Conservation (phyloP, 2,888 invertebrate species). For the Desoria tigrina region DNA sequence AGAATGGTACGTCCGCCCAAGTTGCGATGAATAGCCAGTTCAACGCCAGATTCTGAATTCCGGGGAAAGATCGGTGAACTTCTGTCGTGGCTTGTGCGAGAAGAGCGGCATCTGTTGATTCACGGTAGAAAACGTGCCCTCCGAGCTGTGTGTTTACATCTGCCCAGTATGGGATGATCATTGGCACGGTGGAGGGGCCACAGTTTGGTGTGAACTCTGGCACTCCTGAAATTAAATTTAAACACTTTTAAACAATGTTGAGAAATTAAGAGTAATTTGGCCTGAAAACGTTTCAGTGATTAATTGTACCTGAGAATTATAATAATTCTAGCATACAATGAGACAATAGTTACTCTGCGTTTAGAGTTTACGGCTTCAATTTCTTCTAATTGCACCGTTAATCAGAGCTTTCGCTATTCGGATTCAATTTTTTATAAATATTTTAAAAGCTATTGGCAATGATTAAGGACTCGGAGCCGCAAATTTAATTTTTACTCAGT, state of each 20-base stretch:
- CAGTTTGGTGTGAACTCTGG: slow-evolving; percentile 22
- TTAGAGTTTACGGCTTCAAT: not conserved
- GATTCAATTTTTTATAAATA: too few species aligned
- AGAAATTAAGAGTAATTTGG: too few species aligned
- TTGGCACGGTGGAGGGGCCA: slow-evolving; percentile 19
- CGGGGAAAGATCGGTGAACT: slow-evolving; percentile 28
- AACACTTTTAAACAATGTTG: not conserved
- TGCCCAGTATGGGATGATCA: slow-evolving; percentile 37
- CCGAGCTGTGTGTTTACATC: slow-evolving; percentile 14
- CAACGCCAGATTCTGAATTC: slow-evolving; percentile 8
- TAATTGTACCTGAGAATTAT: too few species aligned
- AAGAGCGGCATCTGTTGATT: slow-evolving; percentile 7
- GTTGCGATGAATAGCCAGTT: slow-evolving; percentile 34
- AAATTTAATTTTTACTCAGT: too few species aligned
- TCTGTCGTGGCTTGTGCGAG: slow-evolving; percentile 24
- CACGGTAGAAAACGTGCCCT: slow-evolving; percentile 18
- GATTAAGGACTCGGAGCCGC: too few species aligned
- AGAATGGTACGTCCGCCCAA: slow-evolving; percentile 33
- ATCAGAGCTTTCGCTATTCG: too few species aligned
- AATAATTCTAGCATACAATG: too few species aligned
- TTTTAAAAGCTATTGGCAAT: too few species aligned
- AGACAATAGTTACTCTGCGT: not conserved
- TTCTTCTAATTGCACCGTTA: too few species aligned
- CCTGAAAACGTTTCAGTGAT: too few species aligned
- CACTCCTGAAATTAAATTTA: slow-evolving; percentile 16